phyloP scores from a whole-genome alignment of 2,113 vertebrate genomes.

The Bathybates hornii region DNA sequence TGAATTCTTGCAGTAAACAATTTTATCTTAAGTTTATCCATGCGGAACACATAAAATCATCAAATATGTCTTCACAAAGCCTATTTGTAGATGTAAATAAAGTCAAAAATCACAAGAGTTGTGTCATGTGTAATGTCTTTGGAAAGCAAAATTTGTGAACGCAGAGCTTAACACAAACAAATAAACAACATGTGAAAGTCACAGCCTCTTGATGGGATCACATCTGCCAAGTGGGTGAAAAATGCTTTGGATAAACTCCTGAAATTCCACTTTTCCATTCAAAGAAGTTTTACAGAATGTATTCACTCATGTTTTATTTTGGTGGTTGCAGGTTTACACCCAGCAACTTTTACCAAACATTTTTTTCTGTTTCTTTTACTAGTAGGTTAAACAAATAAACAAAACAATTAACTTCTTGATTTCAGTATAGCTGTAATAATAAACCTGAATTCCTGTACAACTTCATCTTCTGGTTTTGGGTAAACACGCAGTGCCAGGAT shows the following conservation, averaged over 20 bases:
- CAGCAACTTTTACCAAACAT: not conserved
- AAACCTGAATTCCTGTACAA: not conserved
- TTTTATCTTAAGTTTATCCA: not conserved
- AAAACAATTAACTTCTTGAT: not conserved
- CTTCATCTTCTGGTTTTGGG: not conserved
- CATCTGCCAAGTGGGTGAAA: not conserved
- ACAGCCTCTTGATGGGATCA: not conserved
- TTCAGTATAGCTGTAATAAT: not conserved
- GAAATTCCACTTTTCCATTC: not conserved
- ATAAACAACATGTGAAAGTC: not conserved
- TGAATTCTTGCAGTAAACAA: not conserved
- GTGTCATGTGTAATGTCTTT: not conserved
- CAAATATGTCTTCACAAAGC: not conserved
- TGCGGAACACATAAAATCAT: not conserved
- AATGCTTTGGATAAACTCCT: not conserved
- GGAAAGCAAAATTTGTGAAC: not conserved
- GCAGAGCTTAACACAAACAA: not conserved
- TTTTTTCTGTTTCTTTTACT: not conserved
- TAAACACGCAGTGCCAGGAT: not conserved
- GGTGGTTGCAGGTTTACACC: not conserved
- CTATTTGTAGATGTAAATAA: not conserved
- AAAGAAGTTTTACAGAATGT: not conserved
- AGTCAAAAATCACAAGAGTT: not conserved
- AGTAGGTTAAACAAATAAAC: not conserved
- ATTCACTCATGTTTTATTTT: not conserved